Percentiles rank a stretch among this genome's conserved stretches.
Conservation (phyloP, 2,797 vertebrate genomes). For the Ctenosaura bakeri region DNA sequence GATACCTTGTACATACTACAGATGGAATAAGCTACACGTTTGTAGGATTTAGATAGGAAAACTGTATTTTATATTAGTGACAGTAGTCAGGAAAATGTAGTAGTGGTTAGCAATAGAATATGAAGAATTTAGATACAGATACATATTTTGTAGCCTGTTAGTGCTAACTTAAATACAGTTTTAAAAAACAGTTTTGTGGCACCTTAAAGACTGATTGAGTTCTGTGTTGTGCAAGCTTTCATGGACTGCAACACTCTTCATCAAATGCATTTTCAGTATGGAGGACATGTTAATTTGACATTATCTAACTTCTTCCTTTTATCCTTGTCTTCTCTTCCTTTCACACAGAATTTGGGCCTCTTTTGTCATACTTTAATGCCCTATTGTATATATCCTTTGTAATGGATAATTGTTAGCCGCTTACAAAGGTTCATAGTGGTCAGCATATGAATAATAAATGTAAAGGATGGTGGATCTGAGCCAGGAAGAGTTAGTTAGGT, state of each 20-base stretch:
- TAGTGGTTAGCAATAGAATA: rapidly evolving
- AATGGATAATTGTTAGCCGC: constrained; percentile 27
- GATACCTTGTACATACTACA: background rate
- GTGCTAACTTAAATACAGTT: background rate
- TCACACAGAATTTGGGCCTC: constrained; percentile 52
- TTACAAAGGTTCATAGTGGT: constrained; percentile 37
- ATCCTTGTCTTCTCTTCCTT: rapidly evolving
- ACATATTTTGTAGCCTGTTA: constrained; percentile 20
- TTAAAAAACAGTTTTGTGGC: constrained; percentile 14
- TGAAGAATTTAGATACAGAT: rapidly evolving
- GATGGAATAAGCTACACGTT: background rate
- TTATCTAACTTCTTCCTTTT: background rate
- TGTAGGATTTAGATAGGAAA: background rate
- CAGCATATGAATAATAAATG: constrained; percentile 59
- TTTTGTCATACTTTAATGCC: constrained; percentile 42
- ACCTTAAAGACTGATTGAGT: background rate
- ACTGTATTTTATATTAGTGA: background rate
- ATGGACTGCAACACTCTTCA: background rate
- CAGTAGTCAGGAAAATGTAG: background rate
- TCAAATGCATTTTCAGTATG: background rate
- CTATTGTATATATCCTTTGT: constrained; percentile 26
- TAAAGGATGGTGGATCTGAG: constrained; percentile 49
- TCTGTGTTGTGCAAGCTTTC: background rate
- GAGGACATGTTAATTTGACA: background rate
- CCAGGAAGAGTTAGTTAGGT: constrained; percentile 23